These are phyloP conservation scores for Amia ocellicauda DNA, from an alignment of 2,113 vertebrate species.

Conservation along the genomic window DNA sequence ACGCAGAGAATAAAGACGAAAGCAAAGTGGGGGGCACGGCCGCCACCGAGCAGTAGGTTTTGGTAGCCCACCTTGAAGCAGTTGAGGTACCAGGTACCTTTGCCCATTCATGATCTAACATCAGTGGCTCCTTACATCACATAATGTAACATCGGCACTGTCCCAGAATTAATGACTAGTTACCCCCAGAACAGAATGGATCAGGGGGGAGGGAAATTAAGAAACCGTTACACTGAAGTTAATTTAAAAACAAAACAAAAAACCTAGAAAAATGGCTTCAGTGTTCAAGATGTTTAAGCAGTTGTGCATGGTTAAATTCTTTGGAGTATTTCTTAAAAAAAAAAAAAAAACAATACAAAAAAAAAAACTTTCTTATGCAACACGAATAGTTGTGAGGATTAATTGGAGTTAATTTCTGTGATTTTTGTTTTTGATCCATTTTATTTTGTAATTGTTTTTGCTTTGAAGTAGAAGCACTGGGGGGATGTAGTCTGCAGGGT, in stretches of 20 bases:
- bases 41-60: conserved; percentile 57
- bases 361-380: conserved; percentile 17
- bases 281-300: too few species aligned
- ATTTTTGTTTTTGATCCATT: not conserved
- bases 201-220: too few species aligned
- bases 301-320: not conserved
- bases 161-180: too few species aligned
- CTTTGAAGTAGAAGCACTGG: conserved; percentile 5
- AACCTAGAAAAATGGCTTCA: too few species aligned
- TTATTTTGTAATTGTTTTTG: too few species aligned
- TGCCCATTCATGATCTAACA: not conserved
- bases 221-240: too few species aligned
- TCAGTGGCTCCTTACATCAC: too few species aligned
- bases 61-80: not conserved
- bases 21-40: conserved; percentile 53
- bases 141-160: too few species aligned
- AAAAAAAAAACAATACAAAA: too few species aligned
- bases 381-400: conserved; percentile 1
- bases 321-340: not conserved
- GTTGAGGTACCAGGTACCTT: not conserved
- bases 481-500: not conserved
- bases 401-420: not conserved
- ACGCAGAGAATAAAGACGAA: conserved; percentile 75
- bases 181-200: too few species aligned
- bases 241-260: too few species aligned